Evolutionary conservation across 2,797 vertebrate species (phyloP).

Genomic region (Chiroxiphia lanceolata): DNA sequence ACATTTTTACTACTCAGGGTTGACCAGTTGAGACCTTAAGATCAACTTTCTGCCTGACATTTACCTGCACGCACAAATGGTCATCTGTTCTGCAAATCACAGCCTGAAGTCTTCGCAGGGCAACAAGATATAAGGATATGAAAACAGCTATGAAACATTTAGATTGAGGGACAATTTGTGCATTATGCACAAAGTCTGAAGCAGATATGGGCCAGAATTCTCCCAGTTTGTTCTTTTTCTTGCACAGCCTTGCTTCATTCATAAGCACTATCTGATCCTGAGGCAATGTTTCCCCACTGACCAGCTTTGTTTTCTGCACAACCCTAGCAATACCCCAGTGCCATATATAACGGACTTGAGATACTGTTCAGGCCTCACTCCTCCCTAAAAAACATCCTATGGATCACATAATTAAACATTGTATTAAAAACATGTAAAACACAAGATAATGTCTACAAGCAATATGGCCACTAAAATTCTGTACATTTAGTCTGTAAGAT

Average conservation of each 20-base stretch:
- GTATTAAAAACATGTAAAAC: neutral
- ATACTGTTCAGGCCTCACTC: neutral
- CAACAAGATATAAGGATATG: neutral
- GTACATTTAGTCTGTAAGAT: neutral
- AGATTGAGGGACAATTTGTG: neutral
- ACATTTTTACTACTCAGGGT: neutral
- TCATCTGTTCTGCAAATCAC: neutral
- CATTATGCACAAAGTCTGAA: neutral
- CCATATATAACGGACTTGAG: neutral
- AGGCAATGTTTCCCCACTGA: neutral
- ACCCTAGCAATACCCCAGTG: neutral
- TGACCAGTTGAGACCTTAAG: neutral
- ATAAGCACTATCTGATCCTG: neutral
- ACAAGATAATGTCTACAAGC: neutral
- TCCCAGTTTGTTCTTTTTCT: neutral
- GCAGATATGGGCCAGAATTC: neutral
- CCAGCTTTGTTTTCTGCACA: neutral
- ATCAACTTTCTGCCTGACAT: neutral
- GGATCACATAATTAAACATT: neutral
- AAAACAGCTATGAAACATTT: neutral
- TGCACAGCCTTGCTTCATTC: neutral
- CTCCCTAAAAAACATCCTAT: neutral
- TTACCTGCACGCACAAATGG: neutral
- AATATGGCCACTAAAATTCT: neutral
- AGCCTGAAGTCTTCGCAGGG: neutral